Evolutionary conservation across 2,797 vertebrate species (phyloP).

Genomic region (Lutjanus argentimaculatus): DNA sequence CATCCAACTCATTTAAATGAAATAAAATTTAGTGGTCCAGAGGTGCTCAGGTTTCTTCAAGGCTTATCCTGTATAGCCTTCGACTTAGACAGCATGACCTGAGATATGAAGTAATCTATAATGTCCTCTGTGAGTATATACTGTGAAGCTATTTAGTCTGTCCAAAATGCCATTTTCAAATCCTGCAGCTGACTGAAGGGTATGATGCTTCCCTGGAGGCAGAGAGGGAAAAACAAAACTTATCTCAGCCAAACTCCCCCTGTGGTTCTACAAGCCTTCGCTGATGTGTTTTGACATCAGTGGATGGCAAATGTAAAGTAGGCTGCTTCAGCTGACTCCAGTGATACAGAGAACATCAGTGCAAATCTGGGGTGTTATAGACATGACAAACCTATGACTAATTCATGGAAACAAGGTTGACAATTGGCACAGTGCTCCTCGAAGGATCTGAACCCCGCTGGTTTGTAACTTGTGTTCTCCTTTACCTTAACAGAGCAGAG

Average conservation of each 20-base stretch:
- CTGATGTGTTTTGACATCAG: constrained; percentile 27
- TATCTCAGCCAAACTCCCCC: constrained; percentile 16
- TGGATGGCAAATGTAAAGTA: constrained; percentile 32
- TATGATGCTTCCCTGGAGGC: constrained; percentile 5
- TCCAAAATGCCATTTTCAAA: constrained; percentile 35
- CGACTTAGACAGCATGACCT: constrained; percentile 7
- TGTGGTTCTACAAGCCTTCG: background rate
- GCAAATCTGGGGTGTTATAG: constrained; percentile 23
- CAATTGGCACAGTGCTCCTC: constrained; percentile 19
- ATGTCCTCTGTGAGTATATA: constrained; percentile 2
- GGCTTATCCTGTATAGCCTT: background rate
- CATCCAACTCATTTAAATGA: constrained; percentile 7
- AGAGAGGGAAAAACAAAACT: constrained; percentile 5
- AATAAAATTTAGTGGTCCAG: background rate
- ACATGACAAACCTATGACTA: constrained; percentile 50
- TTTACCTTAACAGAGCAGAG: background rate
- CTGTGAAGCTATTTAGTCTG: constrained; percentile 5
- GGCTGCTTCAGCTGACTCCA: constrained; percentile 10
- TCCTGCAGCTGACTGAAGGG: constrained; percentile 15
- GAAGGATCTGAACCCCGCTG: constrained; percentile 20
- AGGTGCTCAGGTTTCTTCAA: background rate
- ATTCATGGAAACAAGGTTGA: constrained; percentile 56
- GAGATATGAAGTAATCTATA: constrained; percentile 28
- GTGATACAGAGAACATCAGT: constrained; percentile 19
- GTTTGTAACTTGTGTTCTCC: constrained; percentile 21